Base-by-base conservation (phyloP, 2,888 invertebrate species). In the Heterodera filipjevi region DNA sequence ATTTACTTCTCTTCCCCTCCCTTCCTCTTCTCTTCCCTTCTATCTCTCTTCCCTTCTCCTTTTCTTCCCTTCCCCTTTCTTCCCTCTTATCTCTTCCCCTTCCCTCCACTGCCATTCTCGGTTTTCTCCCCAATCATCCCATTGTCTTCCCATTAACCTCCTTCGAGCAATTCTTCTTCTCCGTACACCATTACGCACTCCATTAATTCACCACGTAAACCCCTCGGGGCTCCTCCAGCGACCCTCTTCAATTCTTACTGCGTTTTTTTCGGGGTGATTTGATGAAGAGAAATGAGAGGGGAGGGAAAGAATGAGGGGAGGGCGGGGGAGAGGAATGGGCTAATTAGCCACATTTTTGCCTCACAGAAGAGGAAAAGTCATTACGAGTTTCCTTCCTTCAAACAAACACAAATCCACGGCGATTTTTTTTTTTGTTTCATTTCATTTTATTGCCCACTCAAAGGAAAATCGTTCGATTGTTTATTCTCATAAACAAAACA, bases 341-440 rank as follows among this genome's bases (percentile, higher is more conserved):
- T 68, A 68, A 68, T 68, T 68, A 68, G 68, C 68, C 68, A 68
- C 33, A 32, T 32, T 35, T 68, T 35, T 35, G 19, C 33, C 35
- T 32, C 59, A 27, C 27, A 59, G 8, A n/a, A n/a, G n/a, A n/a
- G 59, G 6, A 59, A 5, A 59, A 59, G 27, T 59, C 59, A 59
- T 59, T 59, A 27, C 59, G 59, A 59, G 19, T 49, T 49, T 49
- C 49, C 19, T 16, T n/a, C 39, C 6, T 39, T 39, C 39, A 39
- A 39, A 39, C 12, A 39, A 39, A 39, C n/a, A 39, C 12, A 39
- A 39, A 39, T 39, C 12, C 39, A 39, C 39, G 8, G 39, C 12
- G 12, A n/a, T n/a, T n/a, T n/a, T n/a, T n/a, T n/a, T n/a, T n/a
- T n/a, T n/a, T n/a, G n/a, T n/a, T 49, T 49, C 49, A 12, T 14